phyloP scores from a whole-genome alignment of 1,140 invertebrate species.

The Psix sp. region DNA sequence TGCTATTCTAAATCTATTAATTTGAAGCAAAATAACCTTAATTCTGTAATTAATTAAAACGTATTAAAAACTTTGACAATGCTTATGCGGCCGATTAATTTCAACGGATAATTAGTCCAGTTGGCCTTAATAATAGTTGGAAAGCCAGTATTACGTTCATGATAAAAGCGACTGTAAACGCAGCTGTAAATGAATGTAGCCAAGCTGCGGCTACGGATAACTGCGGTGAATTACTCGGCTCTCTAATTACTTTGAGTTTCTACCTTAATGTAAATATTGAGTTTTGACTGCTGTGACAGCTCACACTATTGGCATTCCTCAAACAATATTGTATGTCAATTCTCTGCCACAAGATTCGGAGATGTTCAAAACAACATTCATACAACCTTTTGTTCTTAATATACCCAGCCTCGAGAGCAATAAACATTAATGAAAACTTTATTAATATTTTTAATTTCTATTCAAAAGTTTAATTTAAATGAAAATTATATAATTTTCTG shows the following conservation, averaged over 20 bases:
- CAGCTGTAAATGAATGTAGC: slow-evolving; percentile 42
- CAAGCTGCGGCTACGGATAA: slow-evolving; percentile 49
- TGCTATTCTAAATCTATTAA: no score
- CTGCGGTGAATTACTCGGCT: slow-evolving; percentile 53
- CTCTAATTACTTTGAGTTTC: slow-evolving; percentile 62
- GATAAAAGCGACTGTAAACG: slow-evolving; percentile 41
- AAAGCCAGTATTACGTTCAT: slow-evolving; percentile 25
- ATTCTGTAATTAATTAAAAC: neutral
- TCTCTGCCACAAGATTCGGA: no score
- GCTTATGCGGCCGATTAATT: slow-evolving; percentile 7
- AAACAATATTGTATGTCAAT: slow-evolving; percentile 9
- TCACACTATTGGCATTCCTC: slow-evolving; percentile 39
- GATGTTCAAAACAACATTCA: no score
- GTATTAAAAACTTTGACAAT: neutral
- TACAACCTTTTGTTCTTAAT: no score
- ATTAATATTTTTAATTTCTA: no score
- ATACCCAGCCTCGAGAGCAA: no score
- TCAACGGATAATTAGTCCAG: slow-evolving; percentile 13
- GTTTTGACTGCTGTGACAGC: slow-evolving; percentile 48
- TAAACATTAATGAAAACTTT: no score
- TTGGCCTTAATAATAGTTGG: slow-evolving; percentile 24
- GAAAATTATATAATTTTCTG: no score
- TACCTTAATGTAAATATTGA: slow-evolving; percentile 60
- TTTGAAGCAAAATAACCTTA: neutral
- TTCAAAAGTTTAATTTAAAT: no score